phyloP scores from a whole-genome alignment of 2,797 vertebrate species.

The Syndactyla subalaris region DNA sequence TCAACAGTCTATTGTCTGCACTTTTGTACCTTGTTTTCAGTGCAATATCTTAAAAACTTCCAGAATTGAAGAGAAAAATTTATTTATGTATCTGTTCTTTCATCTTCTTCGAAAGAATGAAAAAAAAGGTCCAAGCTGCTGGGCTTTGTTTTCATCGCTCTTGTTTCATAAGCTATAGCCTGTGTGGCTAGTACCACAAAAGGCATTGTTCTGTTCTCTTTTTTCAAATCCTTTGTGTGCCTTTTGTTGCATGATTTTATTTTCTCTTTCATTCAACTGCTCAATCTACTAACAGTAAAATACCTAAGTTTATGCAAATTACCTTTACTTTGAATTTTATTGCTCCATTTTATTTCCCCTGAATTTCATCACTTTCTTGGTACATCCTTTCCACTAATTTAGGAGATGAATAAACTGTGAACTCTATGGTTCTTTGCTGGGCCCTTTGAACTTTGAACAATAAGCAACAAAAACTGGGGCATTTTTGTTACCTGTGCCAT shows the following conservation, averaged over 20 bases:
- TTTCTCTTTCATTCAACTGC: neutral
- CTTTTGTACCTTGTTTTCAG: neutral
- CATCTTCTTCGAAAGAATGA: neutral
- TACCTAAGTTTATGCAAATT: slow-evolving; percentile 28
- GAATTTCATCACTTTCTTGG: slow-evolving; percentile 40
- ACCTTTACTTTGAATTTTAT: slow-evolving; percentile 34
- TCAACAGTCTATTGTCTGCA: neutral
- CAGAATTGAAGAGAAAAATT: neutral
- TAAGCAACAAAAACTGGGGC: neutral
- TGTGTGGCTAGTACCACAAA: neutral
- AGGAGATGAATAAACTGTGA: neutral
- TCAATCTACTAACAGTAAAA: neutral
- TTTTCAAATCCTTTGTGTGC: neutral
- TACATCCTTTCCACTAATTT: slow-evolving; percentile 17
- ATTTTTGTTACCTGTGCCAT: neutral
- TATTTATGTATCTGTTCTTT: neutral
- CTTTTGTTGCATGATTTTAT: neutral
- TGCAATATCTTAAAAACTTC: neutral
- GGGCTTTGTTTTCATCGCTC: neutral
- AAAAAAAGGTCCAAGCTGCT: neutral
- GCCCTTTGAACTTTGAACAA: neutral
- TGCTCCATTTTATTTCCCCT: slow-evolving; percentile 17
- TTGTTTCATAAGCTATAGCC: neutral
- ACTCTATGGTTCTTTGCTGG: neutral
- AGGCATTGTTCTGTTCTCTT: neutral